Percentiles rank a stretch among this genome's conserved stretches.
These are phyloP conservation scores for Argyresthia goedartella DNA, from an alignment of 2,888 invertebrate species.

Conservation along the genomic window DNA sequence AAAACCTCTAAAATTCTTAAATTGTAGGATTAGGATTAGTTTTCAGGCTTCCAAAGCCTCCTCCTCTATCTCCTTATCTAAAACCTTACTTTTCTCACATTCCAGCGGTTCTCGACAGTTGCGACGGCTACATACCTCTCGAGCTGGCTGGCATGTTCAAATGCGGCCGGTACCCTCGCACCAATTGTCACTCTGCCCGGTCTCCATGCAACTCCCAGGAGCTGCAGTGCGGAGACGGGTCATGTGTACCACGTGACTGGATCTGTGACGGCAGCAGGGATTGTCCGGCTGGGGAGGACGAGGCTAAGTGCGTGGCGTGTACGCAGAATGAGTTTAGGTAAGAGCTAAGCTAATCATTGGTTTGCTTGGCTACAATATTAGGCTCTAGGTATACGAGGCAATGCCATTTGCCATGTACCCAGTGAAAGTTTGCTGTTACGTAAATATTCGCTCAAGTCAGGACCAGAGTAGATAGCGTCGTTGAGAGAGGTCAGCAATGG, in stretches of 20 bases:
- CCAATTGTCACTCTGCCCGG: slow-evolving; percentile 65
- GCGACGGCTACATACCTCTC: slow-evolving; percentile 71
- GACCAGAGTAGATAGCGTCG: too few species aligned
- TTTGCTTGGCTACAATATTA: too few species aligned
- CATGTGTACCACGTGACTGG: slow-evolving; percentile 74
- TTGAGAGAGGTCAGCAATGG: too few species aligned
- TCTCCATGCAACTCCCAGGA: slow-evolving; percentile 67
- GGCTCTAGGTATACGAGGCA: too few species aligned
- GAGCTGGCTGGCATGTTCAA: slow-evolving; percentile 70
- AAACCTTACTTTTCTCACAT: slow-evolving; percentile 11
- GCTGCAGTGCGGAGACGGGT: slow-evolving; percentile 68
- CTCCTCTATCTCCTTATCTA: too few species aligned
- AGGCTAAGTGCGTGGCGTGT: slow-evolving; percentile 59
- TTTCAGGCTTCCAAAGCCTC: too few species aligned
- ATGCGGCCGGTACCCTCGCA: slow-evolving; percentile 72
- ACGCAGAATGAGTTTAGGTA: slow-evolving; percentile 47
- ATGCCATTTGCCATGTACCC: too few species aligned
- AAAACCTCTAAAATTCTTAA: too few species aligned
- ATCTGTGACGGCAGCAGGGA: slow-evolving; percentile 74
- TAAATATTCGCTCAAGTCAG: too few species aligned
- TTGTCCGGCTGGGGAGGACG: slow-evolving; percentile 75
- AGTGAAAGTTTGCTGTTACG: too few species aligned
- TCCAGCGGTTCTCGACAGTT: slow-evolving; percentile 73
- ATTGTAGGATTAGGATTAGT: too few species aligned
- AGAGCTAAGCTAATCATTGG: neutral